A percentile compares a stretch with the other conserved stretches of the same genome.
Conservation (phyloP, 2,113 vertebrate species). For the Chaenogobius annularis region DNA sequence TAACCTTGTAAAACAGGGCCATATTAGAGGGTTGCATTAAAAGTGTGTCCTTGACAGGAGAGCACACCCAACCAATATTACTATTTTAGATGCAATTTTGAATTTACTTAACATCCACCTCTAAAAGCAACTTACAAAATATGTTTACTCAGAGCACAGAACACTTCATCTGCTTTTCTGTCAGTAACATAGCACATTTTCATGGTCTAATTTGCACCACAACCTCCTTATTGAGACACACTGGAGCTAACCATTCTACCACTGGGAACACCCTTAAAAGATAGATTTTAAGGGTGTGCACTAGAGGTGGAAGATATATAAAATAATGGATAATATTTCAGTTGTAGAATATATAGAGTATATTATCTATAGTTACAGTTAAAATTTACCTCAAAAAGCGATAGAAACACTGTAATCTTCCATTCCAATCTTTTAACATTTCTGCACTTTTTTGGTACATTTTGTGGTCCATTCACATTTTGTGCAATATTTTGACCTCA, state of each 20-base stretch:
- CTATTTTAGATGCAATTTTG: constrained; percentile 4
- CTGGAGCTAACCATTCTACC: not conserved
- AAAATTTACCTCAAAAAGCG: too few species aligned
- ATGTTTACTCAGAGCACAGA: not conserved
- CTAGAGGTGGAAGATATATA: too few species aligned
- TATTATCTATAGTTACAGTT: too few species aligned
- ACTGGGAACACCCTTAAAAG: too few species aligned
- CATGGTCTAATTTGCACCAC: not conserved
- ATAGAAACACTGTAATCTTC: too few species aligned
- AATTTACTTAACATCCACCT: constrained; percentile 1
- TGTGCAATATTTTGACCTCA: too few species aligned
- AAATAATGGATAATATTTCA: too few species aligned
- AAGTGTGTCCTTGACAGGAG: not conserved
- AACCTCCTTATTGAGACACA: not conserved
- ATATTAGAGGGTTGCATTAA: not conserved
- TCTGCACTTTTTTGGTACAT: too few species aligned
- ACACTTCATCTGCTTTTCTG: not conserved
- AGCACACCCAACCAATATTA: not conserved
- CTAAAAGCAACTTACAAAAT: not conserved
- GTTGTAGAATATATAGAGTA: too few species aligned
- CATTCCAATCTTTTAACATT: too few species aligned
- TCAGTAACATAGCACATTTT: not conserved
- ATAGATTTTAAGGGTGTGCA: too few species aligned
- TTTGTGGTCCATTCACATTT: too few species aligned
- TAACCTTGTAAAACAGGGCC: constrained; percentile 1